Evolutionary conservation across 2,797 vertebrate species (phyloP), one percentile per base, ranked within the genome.

Genomic region (Chanos chanos): DNA sequence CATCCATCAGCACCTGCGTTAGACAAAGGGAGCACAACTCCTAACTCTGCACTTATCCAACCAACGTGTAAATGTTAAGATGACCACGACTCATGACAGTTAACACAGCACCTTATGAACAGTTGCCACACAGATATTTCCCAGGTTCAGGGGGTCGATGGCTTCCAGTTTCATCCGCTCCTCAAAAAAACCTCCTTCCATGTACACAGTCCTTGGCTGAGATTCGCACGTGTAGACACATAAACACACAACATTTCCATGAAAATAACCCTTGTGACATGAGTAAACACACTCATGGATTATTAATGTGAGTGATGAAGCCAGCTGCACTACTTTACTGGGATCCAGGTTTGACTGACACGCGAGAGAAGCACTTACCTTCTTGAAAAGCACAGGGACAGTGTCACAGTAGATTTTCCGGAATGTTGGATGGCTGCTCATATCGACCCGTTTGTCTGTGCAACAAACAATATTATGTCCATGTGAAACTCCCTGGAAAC

Each of bases 111-210:
- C 96, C 92, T 94, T 96, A 69, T 90, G 91, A 61, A 99, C 78
- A 19, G 94, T 93, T 10, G 94, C 93, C 65, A 96, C 95, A 2
- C 93, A 96, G 82, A 99, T 98, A 75, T 88, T 97, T 60, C 94
- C 93, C 72, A 97, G 82, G 64, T 97, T 99, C 40, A 98, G 83
- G 1, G 94, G 96, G 71, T 99, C 95, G 3, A 98, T 93, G 37
- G 93, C 94, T 77, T 99, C 96, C 52, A 99, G 81, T 74, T 98
- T 99, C 96, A 99, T 98, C 43, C 94, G 93, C 66, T 87, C 85
- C 61, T 93, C 88, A 64, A 97, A 99, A 90, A 93, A 98, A 7
- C 87, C 82, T 0, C 90, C 91, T 41, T 92, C 89, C 45, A 94
- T 91, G 80, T 93, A 98, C 61, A 94, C 93, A 4, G 86, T 84